These are phyloP conservation scores for Orius insidiosus DNA, from an alignment of 1,140 invertebrate genomes.

Conservation along the genomic window DNA sequence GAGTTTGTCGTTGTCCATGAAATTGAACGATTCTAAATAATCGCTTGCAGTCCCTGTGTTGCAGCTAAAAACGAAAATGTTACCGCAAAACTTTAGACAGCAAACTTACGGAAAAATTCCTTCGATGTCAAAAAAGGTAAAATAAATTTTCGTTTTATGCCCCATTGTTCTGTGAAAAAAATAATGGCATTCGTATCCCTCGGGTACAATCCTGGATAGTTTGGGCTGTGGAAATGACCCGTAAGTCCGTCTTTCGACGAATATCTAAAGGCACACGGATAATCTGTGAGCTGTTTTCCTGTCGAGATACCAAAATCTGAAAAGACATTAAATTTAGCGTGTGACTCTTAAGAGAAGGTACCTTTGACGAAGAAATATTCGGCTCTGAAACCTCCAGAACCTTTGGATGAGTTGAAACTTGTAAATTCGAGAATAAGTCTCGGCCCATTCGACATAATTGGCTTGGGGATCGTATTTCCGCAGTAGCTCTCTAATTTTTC, in stretches of 20 bases:
- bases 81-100: background rate
- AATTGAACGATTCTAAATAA: conserved; percentile 91
- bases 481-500: conserved; percentile 71
- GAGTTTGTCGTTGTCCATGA: conserved; percentile 54
- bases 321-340: conserved; percentile 21
- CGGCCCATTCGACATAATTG: conserved; percentile 77
- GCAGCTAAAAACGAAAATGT: conserved; percentile 44
- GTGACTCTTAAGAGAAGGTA: conserved; percentile 27
- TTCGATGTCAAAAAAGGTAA: conserved; percentile 81
- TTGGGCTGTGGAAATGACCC: conserved; percentile 72
- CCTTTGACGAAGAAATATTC: conserved; percentile 76
- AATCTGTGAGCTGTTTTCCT: conserved; percentile 48
- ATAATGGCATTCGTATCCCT: conserved; percentile 83
- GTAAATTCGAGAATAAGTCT: conserved; percentile 65
- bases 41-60: conserved; percentile 72
- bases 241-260: conserved; percentile 40
- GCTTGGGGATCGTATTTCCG: conserved; percentile 53
- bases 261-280: conserved; percentile 65
- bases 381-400: conserved; percentile 66
- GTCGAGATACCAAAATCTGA: conserved; percentile 63
- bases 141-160: conserved; percentile 70
- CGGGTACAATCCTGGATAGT: conserved; percentile 83
- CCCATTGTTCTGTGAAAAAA: conserved; percentile 69
- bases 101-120: conserved; percentile 67
- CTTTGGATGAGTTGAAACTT: conserved; percentile 47